Base-by-base conservation (phyloP, 2,888 invertebrate species). In the Polydrusus pterygomalis region DNA sequence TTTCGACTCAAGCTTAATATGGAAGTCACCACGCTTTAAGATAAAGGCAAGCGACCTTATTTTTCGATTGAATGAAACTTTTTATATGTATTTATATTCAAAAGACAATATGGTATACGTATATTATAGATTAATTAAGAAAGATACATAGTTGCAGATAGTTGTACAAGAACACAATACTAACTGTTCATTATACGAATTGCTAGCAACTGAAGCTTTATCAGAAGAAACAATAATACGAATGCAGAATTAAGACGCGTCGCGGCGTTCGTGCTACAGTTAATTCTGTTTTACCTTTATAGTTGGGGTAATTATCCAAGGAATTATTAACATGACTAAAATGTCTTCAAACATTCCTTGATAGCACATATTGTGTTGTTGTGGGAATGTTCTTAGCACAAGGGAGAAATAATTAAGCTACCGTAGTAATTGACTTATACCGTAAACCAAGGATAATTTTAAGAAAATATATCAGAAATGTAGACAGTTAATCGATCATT, bases 141-240 rank as follows among this genome's bases (percentile, higher is more conserved):
- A 64, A n/a, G 38, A 1, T 51, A 40, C 25, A 63, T 47, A 40
- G 68, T 68, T 40, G 45, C 43, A 43, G 38, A 18, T 68, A 54
- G 56, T 40, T 34, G 17, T 43, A 17, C 38, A 11, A 56, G 56
- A 68, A 54, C 56, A 68, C 68, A 68, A 68, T 68, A 56, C 17
- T 18, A 58, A 58, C 69, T 30, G 43, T 54, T 70, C 15, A 60
- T 25, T 70, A 70, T 58, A 30, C 58, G 45, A 43, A 70, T 60
- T 70, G 70, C 45, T 70, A 15, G 45, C 45, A 70, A 70, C 47
- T 49, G 58, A 25, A 70, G 56, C 60, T 60, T 68, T 54, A 56
- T 68, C 49, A 47, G 45, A 60, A 47, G 60, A 70, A 47, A 60
- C 70, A 70, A 70, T 70, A 70, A 45, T 60, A 70, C 58, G n/a